Base-by-base conservation (phyloP, 2,113 vertebrate genomes). In the Scolopax mira region DNA sequence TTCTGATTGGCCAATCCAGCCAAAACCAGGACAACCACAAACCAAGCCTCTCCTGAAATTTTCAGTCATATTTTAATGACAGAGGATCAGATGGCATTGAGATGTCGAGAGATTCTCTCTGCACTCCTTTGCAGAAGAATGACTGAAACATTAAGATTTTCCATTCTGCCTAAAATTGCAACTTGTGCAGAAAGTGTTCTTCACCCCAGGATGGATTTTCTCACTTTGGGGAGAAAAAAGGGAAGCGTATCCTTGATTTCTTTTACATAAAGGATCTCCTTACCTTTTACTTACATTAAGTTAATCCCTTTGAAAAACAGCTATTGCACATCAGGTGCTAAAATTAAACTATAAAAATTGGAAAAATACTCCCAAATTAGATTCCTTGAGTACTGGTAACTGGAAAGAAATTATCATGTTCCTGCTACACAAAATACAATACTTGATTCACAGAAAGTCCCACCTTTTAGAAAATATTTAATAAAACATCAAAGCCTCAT, bases 401-500 rank as follows among this genome's bases (percentile, higher is more conserved):
- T 94, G 96, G 92, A 95, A 65, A 96, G 58, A 96, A 96, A 96
- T 95, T 65, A 96, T 61, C 89, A 49, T 79, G 88, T 83, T 93
- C 89, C 89, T 89, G 79, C 58, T 95, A 96, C 83, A 96, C 46
- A 96, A 96, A 98, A 97, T 97, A 82, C 93, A 97, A 97, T 93
- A 82, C 89, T 96, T 93, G 57, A 64, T 97, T 95, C 93, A 95
- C 92, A 81, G 55, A 91, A 97, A 97, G 84, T 61, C 66, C 96
- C 95, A 98, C 97, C 97, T 98, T 95, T 92, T 74, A 97, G 96
- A 97, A 96, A 96, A 97, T 94, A 97, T 96, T 97, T 97, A 97
- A 98, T 98, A 97, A 98, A 98, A 97, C 97, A 98, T 98, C 97
- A 98, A 98, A 98, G 96, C 88, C 92, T 86, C 55, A 84, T n/a